These are phyloP conservation scores for Epsilonema sp. DNA, from an alignment of 2,888 invertebrate species.

Conservation along the genomic window DNA sequence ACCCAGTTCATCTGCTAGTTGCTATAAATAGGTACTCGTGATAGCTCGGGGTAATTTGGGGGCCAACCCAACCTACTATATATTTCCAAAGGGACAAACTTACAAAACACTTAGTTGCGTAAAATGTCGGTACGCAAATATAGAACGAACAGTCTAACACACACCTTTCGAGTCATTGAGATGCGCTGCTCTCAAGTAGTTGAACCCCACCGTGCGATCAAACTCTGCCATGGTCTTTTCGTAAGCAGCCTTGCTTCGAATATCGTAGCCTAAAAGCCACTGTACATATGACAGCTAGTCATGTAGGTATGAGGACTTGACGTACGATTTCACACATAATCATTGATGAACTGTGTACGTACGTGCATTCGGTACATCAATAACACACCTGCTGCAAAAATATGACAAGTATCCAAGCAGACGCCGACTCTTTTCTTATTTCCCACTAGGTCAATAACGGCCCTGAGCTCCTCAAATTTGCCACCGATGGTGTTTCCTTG, in stretches of 20 bases:
- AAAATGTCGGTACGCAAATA: neutral
- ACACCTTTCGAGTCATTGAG: constrained; percentile 37
- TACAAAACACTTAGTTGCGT: neutral
- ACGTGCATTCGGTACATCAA: no score
- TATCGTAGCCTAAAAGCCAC: constrained; percentile 33
- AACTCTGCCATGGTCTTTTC: constrained; percentile 30
- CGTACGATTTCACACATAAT: no score
- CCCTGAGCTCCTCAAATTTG: constrained; percentile 29
- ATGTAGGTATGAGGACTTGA: neutral
- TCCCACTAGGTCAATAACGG: constrained; percentile 28
- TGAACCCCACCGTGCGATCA: constrained; percentile 30
- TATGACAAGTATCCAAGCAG: constrained; percentile 31
- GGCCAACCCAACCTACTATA: no score
- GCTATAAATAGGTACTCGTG: no score
- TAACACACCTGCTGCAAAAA: constrained; percentile 24
- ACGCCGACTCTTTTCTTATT: constrained; percentile 32
- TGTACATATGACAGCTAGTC: no score
- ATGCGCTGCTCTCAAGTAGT: constrained; percentile 35
- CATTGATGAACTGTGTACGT: no score
- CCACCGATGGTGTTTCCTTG: constrained; percentile 33
- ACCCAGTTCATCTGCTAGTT: no score
- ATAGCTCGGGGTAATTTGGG: no score
- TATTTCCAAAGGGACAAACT: no score
- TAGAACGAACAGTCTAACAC: constrained; percentile 3
- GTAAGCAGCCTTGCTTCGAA: constrained; percentile 29